phyloP scores from a whole-genome alignment of 2,797 vertebrate species.

The Phrynocephalus forsythii region DNA sequence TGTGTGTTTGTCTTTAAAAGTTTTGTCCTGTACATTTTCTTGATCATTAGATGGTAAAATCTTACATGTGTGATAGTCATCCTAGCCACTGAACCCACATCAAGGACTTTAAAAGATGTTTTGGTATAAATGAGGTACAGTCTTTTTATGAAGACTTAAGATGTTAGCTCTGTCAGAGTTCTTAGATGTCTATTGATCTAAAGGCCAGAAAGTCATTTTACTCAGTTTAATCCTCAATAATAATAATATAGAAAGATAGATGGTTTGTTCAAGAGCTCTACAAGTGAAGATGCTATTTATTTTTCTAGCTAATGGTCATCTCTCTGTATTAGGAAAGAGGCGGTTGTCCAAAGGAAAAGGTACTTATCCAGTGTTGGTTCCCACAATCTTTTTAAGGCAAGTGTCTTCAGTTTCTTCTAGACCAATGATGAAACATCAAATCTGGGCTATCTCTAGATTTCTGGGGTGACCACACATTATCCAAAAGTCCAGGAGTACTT shows the following conservation, averaged over 20 bases:
- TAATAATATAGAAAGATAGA: conserved; percentile 51
- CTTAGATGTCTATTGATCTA: conserved; percentile 65
- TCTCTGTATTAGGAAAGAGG: neutral
- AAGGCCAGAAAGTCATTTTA: conserved; percentile 59
- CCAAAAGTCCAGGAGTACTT: too few species aligned
- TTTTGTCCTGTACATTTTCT: conserved; percentile 57
- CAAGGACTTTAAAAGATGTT: conserved; percentile 69
- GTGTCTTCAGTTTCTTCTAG: neutral
- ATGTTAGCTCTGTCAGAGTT: conserved; percentile 52
- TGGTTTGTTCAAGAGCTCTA: conserved; percentile 34
- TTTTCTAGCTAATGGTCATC: conserved; percentile 50
- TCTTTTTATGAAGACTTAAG: conserved; percentile 71
- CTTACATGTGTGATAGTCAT: conserved; percentile 65
- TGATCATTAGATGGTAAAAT: conserved; percentile 65
- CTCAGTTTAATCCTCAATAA: conserved; percentile 66
- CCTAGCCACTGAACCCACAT: conserved; percentile 62
- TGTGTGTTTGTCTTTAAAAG: conserved; percentile 46
- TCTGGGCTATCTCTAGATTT: too few species aligned
- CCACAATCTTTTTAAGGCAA: neutral
- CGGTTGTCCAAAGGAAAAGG: conserved; percentile 47
- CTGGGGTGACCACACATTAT: too few species aligned
- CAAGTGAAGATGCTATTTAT: conserved; percentile 55
- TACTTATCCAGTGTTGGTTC: conserved; percentile 29
- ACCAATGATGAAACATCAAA: too few species aligned
- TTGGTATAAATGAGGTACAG: conserved; percentile 70